A percentile compares a stretch with the other conserved stretches of the same genome.
phyloP scores from a whole-genome alignment of 1,140 invertebrate species.

The Drosophila ficusphila region DNA sequence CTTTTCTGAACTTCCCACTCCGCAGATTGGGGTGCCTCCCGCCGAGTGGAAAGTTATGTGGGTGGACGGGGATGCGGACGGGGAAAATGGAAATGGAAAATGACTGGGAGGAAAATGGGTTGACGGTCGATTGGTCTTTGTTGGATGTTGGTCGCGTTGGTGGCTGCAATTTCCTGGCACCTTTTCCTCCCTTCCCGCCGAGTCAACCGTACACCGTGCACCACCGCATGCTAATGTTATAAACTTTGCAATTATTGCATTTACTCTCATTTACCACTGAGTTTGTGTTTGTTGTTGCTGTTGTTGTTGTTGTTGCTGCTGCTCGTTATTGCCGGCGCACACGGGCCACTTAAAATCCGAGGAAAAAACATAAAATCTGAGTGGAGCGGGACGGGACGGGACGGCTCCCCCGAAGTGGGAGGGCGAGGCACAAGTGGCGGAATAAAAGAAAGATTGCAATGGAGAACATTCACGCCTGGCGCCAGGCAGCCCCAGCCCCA shows the following conservation, averaged over 20 bases:
- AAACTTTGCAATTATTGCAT: constrained; percentile 81
- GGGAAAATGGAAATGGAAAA: constrained; percentile 40
- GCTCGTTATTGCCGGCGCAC: constrained; percentile 71
- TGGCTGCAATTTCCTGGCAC: constrained; percentile 64
- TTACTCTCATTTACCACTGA: constrained; percentile 77
- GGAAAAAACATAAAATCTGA: constrained; percentile 26
- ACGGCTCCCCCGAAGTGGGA: too few relatives aligned
- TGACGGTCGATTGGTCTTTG: constrained; percentile 60
- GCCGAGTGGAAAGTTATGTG: not conserved
- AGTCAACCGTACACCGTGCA: not conserved
- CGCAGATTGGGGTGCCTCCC: constrained; percentile 14
- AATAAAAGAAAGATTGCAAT: constrained; percentile 66
- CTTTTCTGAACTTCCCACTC: not conserved
- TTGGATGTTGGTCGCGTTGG: constrained; percentile 51
- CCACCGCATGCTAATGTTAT: constrained; percentile 61
- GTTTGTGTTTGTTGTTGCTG: constrained; percentile 34
- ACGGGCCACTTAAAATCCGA: constrained; percentile 69
- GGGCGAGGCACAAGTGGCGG: constrained; percentile 21
- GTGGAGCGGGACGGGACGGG: not conserved
- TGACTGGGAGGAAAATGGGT: constrained; percentile 29
- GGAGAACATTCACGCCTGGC: constrained; percentile 74
- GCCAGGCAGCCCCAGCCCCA: constrained; percentile 47
- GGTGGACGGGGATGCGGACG: not conserved
- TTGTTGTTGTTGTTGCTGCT: constrained; percentile 24
- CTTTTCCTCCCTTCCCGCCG: not conserved